Evolutionary conservation across 2,113 vertebrate species (phyloP).

Genomic region (Elachura formosa): DNA sequence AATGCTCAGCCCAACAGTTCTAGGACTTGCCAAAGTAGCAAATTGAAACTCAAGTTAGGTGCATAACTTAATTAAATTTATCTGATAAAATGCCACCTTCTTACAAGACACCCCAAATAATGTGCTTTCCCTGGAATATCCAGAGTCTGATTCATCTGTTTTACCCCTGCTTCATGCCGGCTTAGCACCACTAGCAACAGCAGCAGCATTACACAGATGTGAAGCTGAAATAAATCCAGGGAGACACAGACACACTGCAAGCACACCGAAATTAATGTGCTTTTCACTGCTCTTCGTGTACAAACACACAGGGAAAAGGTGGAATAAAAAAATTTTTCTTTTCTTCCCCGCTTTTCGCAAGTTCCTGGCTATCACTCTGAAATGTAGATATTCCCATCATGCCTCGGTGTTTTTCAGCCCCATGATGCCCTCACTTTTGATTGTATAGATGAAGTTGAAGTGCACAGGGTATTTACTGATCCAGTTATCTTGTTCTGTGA

Average conservation of each 20-base stretch:
- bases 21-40: neutral
- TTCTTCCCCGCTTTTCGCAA: conserved; percentile 8
- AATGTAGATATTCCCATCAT: conserved; percentile 78
- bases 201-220: neutral
- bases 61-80: conserved; percentile 38
- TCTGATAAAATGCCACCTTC: conserved; percentile 50
- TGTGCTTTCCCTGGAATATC: neutral
- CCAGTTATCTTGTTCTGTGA: conserved; percentile 96
- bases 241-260: neutral
- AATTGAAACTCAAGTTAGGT: neutral
- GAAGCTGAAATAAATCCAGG: conserved; percentile 17
- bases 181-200: neutral
- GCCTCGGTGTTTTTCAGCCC: conserved; percentile 71
- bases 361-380: conserved; percentile 59
- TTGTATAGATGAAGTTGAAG: conserved; percentile 78
- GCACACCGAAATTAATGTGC: conserved; percentile 59
- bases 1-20: neutral
- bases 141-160: neutral
- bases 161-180: conserved; percentile 2
- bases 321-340: neutral
- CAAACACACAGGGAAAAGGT: conserved; percentile 52
- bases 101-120: conserved; percentile 53
- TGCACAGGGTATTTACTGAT: conserved; percentile 91
- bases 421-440: conserved; percentile 78
- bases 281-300: conserved; percentile 33